A percentile compares a stretch with the other conserved stretches of the same genome.
These are phyloP conservation scores for Lagenorhynchus albirostris DNA, from an alignment of 2,113 vertebrate genomes.

Conservation along the genomic window DNA sequence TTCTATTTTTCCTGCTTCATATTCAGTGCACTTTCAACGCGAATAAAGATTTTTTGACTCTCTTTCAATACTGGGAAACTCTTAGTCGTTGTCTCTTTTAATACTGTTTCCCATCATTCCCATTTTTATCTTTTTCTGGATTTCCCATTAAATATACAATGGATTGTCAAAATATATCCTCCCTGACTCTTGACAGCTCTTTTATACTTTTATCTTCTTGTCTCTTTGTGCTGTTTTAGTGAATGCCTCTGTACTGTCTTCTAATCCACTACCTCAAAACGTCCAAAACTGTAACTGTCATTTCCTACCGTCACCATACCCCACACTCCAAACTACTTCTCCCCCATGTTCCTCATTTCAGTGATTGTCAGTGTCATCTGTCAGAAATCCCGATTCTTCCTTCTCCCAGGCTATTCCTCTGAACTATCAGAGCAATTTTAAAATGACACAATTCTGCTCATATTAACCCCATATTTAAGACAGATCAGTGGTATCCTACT, in stretches of 20 bases:
- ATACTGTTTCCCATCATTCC: not conserved
- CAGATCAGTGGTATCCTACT: not conserved
- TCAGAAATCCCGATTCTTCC: not conserved
- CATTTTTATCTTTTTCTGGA: constrained; percentile 4
- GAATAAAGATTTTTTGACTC: not conserved
- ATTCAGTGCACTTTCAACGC: not conserved
- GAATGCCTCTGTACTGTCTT: not conserved
- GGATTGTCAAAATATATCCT: not conserved
- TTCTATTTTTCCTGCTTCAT: not conserved
- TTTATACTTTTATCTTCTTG: not conserved
- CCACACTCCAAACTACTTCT: not conserved
- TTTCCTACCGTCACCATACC: not conserved
- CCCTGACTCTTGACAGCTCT: not conserved
- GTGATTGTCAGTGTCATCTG: not conserved
- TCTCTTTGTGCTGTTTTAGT: not conserved
- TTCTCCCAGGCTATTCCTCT: not conserved
- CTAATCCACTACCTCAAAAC: not conserved
- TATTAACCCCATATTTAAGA: not conserved
- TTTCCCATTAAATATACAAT: not conserved
- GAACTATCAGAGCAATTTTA: not conserved
- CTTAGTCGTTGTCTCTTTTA: not conserved
- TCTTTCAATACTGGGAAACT: not conserved
- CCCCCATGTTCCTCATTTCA: not conserved
- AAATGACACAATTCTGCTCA: not conserved
- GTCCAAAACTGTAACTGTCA: not conserved